These are phyloP conservation scores for Popillia japonica DNA, from an alignment of 1,140 invertebrate species.

Conservation along the genomic window DNA sequence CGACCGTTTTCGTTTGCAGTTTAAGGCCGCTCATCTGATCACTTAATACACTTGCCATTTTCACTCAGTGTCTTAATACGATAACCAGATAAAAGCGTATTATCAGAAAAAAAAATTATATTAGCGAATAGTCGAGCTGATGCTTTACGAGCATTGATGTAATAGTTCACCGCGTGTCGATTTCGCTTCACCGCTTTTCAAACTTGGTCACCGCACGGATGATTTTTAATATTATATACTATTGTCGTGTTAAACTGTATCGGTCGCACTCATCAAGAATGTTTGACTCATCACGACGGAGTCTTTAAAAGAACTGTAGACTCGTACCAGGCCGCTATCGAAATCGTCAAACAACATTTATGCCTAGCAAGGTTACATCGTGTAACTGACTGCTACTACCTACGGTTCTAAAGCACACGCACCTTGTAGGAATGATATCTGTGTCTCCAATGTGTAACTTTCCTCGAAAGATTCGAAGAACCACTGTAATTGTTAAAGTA, in stretches of 20 bases:
- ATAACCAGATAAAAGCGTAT: not conserved
- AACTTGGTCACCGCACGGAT: not conserved
- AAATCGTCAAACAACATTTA: constrained; percentile 41
- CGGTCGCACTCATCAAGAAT: constrained; percentile 22
- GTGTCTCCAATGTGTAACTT: constrained; percentile 10
- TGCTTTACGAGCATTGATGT: not conserved
- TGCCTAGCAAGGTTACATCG: constrained; percentile 47
- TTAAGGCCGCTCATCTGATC: constrained; percentile 76
- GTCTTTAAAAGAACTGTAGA: constrained; percentile 50
- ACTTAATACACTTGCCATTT: constrained; percentile 79
- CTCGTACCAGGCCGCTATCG: constrained; percentile 50
- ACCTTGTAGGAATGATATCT: constrained; percentile 32
- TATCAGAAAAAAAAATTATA: constrained; percentile 20
- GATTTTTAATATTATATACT: not conserved
- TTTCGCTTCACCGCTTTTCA: not conserved
- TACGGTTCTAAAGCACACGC: constrained; percentile 39
- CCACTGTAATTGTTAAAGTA: not conserved
- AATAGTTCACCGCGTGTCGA: not conserved
- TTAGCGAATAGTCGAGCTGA: not conserved
- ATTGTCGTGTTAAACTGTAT: constrained; percentile 8
- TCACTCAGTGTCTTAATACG: constrained; percentile 2
- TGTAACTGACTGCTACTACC: constrained; percentile 22
- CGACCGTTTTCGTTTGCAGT: constrained; percentile 77
- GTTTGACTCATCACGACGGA: constrained; percentile 48
- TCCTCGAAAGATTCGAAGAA: not conserved